Percentiles rank a stretch among this genome's conserved stretches.
phyloP scores from a whole-genome alignment of 2,888 invertebrate genomes.

The Conus canariensis region DNA sequence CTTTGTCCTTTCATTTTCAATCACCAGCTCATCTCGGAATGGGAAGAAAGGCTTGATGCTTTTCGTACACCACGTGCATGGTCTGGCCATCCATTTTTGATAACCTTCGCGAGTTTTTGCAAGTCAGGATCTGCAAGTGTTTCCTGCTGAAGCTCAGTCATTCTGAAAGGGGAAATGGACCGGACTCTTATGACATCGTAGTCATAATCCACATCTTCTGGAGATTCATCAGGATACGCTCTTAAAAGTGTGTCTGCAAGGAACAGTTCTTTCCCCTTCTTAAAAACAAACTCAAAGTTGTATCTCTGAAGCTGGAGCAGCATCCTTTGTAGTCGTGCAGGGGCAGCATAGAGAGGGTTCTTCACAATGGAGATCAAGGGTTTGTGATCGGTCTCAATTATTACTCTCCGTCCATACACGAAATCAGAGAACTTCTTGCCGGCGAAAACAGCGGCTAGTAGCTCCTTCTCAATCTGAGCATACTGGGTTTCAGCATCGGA shows the following conservation, averaged over 20 bases:
- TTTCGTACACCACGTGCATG: conserved; percentile 10
- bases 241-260: conserved; percentile 51
- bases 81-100: no score
- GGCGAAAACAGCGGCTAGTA: conserved; percentile 51
- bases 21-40: conserved; percentile 24
- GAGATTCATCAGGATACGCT: conserved; percentile 27
- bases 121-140: no score
- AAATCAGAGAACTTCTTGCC: conserved; percentile 37
- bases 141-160: no score
- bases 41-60: conserved; percentile 36
- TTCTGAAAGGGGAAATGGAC: no score
- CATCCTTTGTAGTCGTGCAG: background rate
- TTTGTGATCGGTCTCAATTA: background rate
- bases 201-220: background rate
- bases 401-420: background rate
- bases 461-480: conserved; percentile 51
- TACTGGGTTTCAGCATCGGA: conserved; percentile 45
- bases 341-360: conserved; percentile 40
- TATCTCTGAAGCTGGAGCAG: conserved; percentile 48
- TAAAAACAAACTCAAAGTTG: conserved; percentile 45
- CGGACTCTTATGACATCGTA: no score
- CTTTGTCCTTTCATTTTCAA: conserved; percentile 25
- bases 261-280: conserved; percentile 49
- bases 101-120: no score
- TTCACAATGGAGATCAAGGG: background rate